Conservation (phyloP, 2,113 vertebrate species). For the Lycocorax pyrrhopterus region DNA sequence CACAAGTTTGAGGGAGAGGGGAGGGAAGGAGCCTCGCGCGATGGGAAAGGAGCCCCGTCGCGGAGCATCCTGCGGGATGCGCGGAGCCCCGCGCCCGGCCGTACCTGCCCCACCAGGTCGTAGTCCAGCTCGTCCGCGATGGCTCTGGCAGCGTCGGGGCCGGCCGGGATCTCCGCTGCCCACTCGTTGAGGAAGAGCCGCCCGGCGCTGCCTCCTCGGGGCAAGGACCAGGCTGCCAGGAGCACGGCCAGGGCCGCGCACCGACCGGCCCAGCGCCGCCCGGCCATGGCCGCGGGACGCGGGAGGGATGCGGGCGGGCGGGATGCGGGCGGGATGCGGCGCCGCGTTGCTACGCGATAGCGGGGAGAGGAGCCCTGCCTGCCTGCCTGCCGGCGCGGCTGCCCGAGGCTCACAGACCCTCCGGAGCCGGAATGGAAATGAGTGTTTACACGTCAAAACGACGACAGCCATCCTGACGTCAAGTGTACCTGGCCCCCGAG, state of each 20-base stretch:
- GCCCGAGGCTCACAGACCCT: slow-evolving; percentile 60
- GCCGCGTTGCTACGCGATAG: slow-evolving; percentile 11
- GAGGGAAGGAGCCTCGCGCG: background rate
- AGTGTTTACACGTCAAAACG: slow-evolving; percentile 88
- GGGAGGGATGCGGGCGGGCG: background rate
- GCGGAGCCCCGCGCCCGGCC: background rate
- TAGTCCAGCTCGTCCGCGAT: slow-evolving; percentile 91
- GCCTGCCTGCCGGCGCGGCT: background rate
- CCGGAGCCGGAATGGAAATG: slow-evolving; percentile 69
- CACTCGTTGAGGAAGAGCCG: slow-evolving; percentile 95
- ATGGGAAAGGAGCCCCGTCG: background rate
- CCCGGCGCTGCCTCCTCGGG: slow-evolving; percentile 57
- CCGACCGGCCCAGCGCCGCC: slow-evolving; percentile 68
- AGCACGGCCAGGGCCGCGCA: slow-evolving; percentile 63
- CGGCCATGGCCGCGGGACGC: slow-evolving; percentile 76
- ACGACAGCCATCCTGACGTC: slow-evolving; percentile 90
- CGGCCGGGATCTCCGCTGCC: slow-evolving; percentile 93
- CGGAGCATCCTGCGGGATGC: background rate
- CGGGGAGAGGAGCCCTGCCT: background rate
- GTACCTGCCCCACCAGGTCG: slow-evolving; percentile 92
- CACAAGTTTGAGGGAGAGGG: slow-evolving; percentile 15
- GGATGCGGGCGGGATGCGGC: background rate
- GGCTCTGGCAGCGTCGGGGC: slow-evolving; percentile 78
- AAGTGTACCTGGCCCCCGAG: slow-evolving; percentile 83
- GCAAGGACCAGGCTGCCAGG: slow-evolving; percentile 56